Base-by-base conservation (phyloP, 2,888 invertebrate species). In the Heliconius hortense region DNA sequence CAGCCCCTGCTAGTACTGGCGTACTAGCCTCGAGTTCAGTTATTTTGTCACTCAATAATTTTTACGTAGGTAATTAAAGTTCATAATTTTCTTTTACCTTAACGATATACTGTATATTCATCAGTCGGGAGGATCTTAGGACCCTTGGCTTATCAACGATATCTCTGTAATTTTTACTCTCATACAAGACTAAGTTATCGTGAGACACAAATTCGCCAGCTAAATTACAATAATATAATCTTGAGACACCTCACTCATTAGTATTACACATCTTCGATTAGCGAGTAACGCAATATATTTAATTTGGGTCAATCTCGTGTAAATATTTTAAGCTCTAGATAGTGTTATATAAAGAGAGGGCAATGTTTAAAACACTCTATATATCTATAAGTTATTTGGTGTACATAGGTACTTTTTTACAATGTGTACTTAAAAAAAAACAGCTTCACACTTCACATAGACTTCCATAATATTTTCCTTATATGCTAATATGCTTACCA, bases 241-340 rank as follows among this genome's bases (percentile, higher is more conserved):
- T 26, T 18, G 18, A 21, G 2, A 68, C 28, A 48, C 4, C 28
- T 56, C 11, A 56, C 56, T n/a, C n/a, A n/a, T n/a, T n/a, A n/a
- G 56, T n/a, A 56, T 69, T 69, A 24, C 56, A 69, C 31, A 56
- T 56, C 53, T 69, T 31, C n/a, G 69, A 69, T 56, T 31, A 31
- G 56, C 69, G 5, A 31, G 56, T 56, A 56, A 56, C 8, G 53
- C n/a, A 56, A 69, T 31, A 21, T n/a, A 0, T 4, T 31, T 69
- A 15, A 69, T 56, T 31, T 48, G 69, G 56, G 69, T 56, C 69
- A 69, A 56, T 56, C n/a, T 21, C 69, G 69, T 69, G 69, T 66
- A 43, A 39, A 66, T n/a, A 39, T 24, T 66, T 66, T 39, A 66
- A 43, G 64, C 7, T 64, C 64, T 64, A 64, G 24, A 39, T 56